Conservation (phyloP, 2,888 invertebrate species). For the Drosophila incognita region DNA sequence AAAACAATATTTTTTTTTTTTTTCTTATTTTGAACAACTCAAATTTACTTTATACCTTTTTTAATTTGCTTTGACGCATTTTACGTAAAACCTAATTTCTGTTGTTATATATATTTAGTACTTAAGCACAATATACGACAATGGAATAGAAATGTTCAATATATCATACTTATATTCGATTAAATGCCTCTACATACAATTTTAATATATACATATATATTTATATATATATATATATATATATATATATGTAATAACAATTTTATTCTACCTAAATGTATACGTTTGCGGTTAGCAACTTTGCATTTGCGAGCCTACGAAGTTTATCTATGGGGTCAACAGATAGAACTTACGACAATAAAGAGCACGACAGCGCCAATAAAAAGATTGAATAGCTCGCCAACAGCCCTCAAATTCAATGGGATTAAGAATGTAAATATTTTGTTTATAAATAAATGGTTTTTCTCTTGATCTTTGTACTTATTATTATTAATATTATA, state of each 20-base stretch:
- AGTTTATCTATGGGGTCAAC: constrained; percentile 56
- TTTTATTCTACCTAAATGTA: constrained; percentile 57
- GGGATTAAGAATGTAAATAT: constrained; percentile 54
- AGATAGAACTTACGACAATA: constrained; percentile 84
- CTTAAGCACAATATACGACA: constrained; percentile 49
- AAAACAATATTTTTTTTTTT: constrained; percentile 7
- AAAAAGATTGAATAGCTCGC: constrained; percentile 84
- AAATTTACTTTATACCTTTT: constrained; percentile 20
- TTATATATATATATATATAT: not conserved
- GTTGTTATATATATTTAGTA: constrained; percentile 16
- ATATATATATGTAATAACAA: constrained; percentile 22
- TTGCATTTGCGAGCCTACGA: constrained; percentile 51
- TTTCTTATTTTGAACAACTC: constrained; percentile 15
- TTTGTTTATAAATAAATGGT: constrained; percentile 37
- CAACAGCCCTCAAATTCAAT: constrained; percentile 84
- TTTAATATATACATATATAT: constrained; percentile 12
- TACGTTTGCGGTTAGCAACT: constrained; percentile 39
- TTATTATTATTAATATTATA: constrained; percentile 9
- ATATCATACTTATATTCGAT: constrained; percentile 25
- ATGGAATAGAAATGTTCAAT: constrained; percentile 30
- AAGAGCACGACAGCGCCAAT: constrained; percentile 85
- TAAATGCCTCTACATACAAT: constrained; percentile 52
- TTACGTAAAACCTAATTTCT: constrained; percentile 35
- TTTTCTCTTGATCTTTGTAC: constrained; percentile 22
- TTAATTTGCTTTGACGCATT: constrained; percentile 19